Evolutionary conservation across 2,888 invertebrate species (phyloP), one percentile per base, ranked within the genome.

Genomic region (Lasioglossum leucozonium): DNA sequence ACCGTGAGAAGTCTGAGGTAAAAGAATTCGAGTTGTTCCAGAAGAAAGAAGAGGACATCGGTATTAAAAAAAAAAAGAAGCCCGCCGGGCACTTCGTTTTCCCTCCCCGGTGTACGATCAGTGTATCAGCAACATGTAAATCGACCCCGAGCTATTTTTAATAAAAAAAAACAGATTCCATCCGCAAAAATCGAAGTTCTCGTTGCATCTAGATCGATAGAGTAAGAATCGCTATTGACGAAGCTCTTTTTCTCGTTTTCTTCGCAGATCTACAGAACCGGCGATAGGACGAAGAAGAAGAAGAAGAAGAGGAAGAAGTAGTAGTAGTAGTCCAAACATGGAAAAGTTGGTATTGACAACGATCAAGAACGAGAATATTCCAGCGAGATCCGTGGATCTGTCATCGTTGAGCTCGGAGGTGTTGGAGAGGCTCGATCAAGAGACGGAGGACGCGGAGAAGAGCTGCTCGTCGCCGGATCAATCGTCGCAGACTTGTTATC

Each of bases 211-310:
- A 71, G 67, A 47, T 75, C 30, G 58, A 47, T 71, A 71, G 77
- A 37, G 16, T 65, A 85, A 75, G 72, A 79, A 85, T 82, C 67
- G 44, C 76, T 75, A 86, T 79, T 86, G 86, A 84, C 75, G 67
- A 79, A 65, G 40, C 77, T 72, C 58, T 87, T 82, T 88, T 88
- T 91, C 87, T 88, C 81, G 81, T 91, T 91, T 91, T 91, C 82
- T 91, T 90, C 89, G 75, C 91, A 91, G 91, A 89, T 90, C 71
- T 67, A 71, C 77, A 55, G 77, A 62, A 65, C 72, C 72, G 47
- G 77, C 71, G 34, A 34, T 34, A 34, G 34, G 34, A 34, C 34
- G 34, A 34, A 1, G 34, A 81, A 77, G 40, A 40, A 4, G 40
- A 26, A 40, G 40, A 40, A 69, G 40, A 40, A 40, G 34, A 34